Base-by-base conservation (phyloP, 2,797 vertebrate species). In the Brotula barbata region DNA sequence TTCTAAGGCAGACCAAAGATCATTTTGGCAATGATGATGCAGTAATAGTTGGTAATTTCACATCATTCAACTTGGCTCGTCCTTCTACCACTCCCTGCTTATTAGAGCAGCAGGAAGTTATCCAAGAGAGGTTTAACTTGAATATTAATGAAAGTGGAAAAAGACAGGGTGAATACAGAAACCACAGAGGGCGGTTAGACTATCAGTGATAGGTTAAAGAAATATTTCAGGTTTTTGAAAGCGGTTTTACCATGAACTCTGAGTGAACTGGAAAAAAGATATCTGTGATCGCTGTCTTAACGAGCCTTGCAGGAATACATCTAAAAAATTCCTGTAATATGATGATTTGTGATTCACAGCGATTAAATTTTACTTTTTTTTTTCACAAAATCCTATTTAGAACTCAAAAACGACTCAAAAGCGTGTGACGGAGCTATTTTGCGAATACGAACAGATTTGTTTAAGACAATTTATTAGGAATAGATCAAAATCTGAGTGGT, bases 1-100 rank as follows among this genome's bases (percentile, higher is more conserved):
- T 44, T 44, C 19, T 36, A 37, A 42, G 37, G 66, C 48, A 20
- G 54, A 34, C 34, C 25, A 17, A 51, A 68, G 43, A 73, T 20
- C 41, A 16, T 56, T 63, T 62, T 50, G 28, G 16, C 23, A 8
- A 55, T 11, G 8, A 40, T 33, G 68, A 49, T 39, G 58, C 61
- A 41, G 45, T 39, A 20, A 23, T 57, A n/a, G 28, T 3, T 5
- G 42, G 37, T 16, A 20, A 7, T 44, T 23, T 34, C 50, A 51
- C 44, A 1, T 53, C 48, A n/a, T 19, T 49, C 25, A 44, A 37
- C 49, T 19, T 2, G 37, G 17, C 48, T 45, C 12, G 11, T 64
- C 51, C 21, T 52, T 23, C 49, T 33, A 2, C 15, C 22, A 28
- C 10, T 39, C 40, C 28, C 33, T 31, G 33, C 40, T 51, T 20